phyloP scores from a whole-genome alignment of 2,113 vertebrate genomes.

The Carettochelys insculpta region DNA sequence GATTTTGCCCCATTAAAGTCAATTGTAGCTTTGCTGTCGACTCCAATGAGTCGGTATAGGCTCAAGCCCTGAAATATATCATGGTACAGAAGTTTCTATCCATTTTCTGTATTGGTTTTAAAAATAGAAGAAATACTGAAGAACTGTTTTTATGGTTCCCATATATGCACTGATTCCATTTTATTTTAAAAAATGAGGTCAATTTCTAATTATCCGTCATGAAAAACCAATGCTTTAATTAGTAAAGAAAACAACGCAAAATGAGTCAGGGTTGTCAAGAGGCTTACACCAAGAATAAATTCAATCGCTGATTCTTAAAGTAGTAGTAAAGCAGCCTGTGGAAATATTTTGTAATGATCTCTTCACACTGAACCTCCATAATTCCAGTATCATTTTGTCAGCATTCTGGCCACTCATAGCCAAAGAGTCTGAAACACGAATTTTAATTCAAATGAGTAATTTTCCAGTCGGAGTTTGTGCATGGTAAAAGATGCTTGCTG shows the following conservation, averaged over 20 bases:
- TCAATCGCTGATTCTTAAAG: not conserved
- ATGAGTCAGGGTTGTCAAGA: not conserved
- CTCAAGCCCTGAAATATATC: not conserved
- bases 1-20: not conserved
- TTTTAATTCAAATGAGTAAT: conserved; percentile 8
- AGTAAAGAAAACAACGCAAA: not conserved
- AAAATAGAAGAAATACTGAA: not conserved
- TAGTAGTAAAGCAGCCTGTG: rapidly evolving
- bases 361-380: not conserved
- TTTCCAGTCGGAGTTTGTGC: not conserved
- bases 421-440: not conserved
- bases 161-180: not conserved
- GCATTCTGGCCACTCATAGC: not conserved
- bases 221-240: not conserved
- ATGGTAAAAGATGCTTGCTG: not conserved
- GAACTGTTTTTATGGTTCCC: not conserved
- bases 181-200: not conserved
- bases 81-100: not conserved
- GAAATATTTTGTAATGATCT: not conserved
- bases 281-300: not conserved
- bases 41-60: not conserved
- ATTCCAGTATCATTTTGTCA: not conserved
- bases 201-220: not conserved
- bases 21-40: not conserved
- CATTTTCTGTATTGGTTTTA: not conserved